Percentiles rank a stretch among this genome's conserved stretches.
phyloP scores from a whole-genome alignment of 2,113 vertebrate species.

The Barnardius zonarius region DNA sequence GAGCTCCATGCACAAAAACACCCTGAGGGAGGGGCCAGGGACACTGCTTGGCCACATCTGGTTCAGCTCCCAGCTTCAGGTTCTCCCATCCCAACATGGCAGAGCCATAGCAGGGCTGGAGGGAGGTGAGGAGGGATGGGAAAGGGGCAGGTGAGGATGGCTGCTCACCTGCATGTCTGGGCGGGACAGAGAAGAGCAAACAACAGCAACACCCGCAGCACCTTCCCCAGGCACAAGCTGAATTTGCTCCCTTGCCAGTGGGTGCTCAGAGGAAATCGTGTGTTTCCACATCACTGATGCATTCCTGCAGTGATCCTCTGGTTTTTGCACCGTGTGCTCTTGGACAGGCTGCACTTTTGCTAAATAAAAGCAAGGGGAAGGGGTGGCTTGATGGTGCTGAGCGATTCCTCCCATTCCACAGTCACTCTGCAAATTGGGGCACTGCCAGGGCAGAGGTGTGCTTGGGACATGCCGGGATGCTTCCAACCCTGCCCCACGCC shows the following conservation, averaged over 20 bases:
- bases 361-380: background rate
- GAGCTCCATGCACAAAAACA: background rate
- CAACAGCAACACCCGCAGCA: background rate
- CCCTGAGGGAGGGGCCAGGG: too few species aligned
- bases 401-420: background rate
- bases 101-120: rapidly evolving
- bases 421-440: rapidly evolving
- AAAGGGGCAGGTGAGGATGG: too few species aligned
- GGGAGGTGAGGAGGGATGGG: background rate
- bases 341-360: rapidly evolving
- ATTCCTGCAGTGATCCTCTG: rapidly evolving
- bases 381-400: background rate
- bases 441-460: background rate
- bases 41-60: background rate
- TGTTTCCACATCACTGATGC: background rate
- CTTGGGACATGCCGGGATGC: background rate
- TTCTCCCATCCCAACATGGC: rapidly evolving
- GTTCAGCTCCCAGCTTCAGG: background rate
- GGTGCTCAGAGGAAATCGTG: rapidly evolving
- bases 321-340: rapidly evolving
- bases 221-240: background rate
- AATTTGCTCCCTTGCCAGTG: background rate
- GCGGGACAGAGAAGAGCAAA: background rate
- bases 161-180: rapidly evolving
- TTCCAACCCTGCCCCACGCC: background rate